Evolutionary conservation across 2,888 invertebrate genomes (phyloP), one percentile per base, ranked within the genome.

Genomic region (Cataglyphis altisquamis): DNA sequence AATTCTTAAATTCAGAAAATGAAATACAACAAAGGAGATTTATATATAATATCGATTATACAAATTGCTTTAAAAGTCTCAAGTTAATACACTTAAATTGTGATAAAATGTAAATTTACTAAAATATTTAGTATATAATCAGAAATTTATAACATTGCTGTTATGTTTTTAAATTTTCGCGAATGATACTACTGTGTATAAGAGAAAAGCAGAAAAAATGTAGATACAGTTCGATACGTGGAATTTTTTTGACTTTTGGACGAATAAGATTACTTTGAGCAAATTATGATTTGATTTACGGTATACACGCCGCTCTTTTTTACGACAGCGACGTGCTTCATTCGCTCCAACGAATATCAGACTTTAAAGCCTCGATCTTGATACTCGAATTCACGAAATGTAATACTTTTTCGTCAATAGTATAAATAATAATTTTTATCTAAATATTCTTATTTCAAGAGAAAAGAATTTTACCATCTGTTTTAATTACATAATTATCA

Each of bases 231-330:
- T 62, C 25, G 60, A 73, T 60, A 77, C 9, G 66, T 45, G 60
- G 32, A 57, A 45, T 84, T 87, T 82, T 86, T 60, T 74, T 62
- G 84, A 77, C 82, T 84, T 84, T 64, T 68, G 25, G 25, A 74
- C 15, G 64, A 73, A 86, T 83, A 55, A 60, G 67, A 84, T 86
- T 84, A 84, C 81, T 55, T 73, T 62, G 52, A 36, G 21, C 67
- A 77, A 84, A 86, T 86, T 82, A 75, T 74, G 86, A 84, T 82
- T 86, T 84, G 66, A 60, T 82, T 84, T 82, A 82, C 62, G 83
- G 63, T 57, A 45, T 36, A 67, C 9, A 67, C 12, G 62, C 18
- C 39, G 41, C 15, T 82, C 52, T 70, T 57, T 85, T 85, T 85
- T 85, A 85, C 68, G 85, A 80, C 39, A 39, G 25, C 67, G 52